phyloP scores from a whole-genome alignment of 2,888 invertebrate species.

The Parthenolecanium corni region DNA sequence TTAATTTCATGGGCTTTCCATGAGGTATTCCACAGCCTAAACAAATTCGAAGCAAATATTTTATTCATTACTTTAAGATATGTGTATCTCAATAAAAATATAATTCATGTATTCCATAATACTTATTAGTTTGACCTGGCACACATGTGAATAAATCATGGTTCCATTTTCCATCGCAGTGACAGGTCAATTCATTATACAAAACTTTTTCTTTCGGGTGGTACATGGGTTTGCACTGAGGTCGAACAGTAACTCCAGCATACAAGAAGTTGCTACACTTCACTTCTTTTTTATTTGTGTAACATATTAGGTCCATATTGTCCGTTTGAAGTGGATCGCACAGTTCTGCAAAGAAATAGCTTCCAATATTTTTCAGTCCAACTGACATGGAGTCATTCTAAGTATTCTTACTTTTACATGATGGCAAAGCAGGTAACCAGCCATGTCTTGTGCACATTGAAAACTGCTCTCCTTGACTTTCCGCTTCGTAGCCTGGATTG shows the following conservation, averaged over 20 bases:
- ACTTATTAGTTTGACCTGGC: not conserved
- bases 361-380: not conserved
- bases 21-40: not conserved
- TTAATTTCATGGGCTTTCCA: not conserved
- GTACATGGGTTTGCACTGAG: conserved; percentile 1
- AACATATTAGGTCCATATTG: not conserved
- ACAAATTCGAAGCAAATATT: not conserved
- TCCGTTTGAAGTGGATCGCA: not conserved
- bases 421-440: not conserved
- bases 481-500: not conserved
- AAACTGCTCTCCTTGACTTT: not conserved
- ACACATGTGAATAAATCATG: not conserved
- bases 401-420: not conserved
- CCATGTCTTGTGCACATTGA: not conserved
- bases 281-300: not conserved
- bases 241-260: not conserved
- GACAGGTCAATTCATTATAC: conserved; percentile 4
- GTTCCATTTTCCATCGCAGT: conserved; percentile 9
- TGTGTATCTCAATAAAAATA: too few relatives aligned
- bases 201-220: not conserved
- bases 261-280: not conserved
- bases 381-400: too few relatives aligned
- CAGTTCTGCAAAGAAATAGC: not conserved
- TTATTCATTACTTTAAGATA: not conserved
- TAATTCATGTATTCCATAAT: not conserved